Base-by-base conservation (phyloP, 2,113 vertebrate genomes). In the Psophia crepitans region DNA sequence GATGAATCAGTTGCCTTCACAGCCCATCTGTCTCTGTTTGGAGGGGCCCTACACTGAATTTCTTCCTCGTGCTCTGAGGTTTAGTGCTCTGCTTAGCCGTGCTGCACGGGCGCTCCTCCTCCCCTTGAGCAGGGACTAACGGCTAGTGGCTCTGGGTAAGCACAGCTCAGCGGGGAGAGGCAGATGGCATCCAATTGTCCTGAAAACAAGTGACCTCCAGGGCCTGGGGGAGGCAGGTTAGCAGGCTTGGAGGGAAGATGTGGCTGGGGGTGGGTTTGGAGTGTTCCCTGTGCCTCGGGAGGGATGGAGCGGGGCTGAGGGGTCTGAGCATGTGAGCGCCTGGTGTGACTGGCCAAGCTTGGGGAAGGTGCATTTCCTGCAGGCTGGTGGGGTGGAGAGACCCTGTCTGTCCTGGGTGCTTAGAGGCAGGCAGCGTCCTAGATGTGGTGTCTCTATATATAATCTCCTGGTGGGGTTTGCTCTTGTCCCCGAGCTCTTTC, bases 1-100 rank as follows among this genome's bases (percentile, higher is more conserved):
- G 86, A 93, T 97, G 97, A 98, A 94, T 98, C 97, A 97, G 83
- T 90, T 26, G 9, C 96, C 92, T 64, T 58, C 20, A 6, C 79
- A 90, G 97, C 96, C 91, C 95, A 92, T 95, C 97, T 98, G 92
- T 79, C 91, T 89, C 60, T 70, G 66, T 84, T 88, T 80, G 94
- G 89, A 92, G 92, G 58, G 87, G 71, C 74, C 81, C 74, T 28
- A 65, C 12, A 63, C 91, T 90, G 84, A 44, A 89, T 95, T 84
- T 88, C 94, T 74, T 89, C 80, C 17, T 23, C 69, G 94, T 2
- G 3, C 65, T 86, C 56, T 17, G 57, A 95, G 73, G 21, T 90
- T 79, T 37, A 13, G 41, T 8, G 80, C 65, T 84, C 37, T 27
- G 80, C 70, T 80, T 71, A 32, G 41, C 90, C 3, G 4, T 6